Base-by-base conservation (phyloP, 2,888 invertebrate genomes). In the Diarsia rubi region DNA sequence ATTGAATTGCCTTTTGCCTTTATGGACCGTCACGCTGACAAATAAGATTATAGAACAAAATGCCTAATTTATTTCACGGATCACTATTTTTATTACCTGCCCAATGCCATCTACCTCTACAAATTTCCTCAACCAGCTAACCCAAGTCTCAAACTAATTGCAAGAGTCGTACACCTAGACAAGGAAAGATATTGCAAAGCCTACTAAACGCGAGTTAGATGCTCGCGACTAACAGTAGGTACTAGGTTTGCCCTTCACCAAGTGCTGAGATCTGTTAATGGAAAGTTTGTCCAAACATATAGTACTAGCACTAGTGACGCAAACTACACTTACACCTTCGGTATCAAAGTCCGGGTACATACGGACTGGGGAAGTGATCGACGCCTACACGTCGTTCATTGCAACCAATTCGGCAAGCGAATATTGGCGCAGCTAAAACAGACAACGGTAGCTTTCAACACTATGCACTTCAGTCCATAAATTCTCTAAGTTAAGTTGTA, bases 371-470 rank as follows among this genome's bases (percentile, higher is more conserved):
- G 78, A 31, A 80, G 69, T 59, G 49, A 78, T 44, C 88, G 89
- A 89, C 90, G 90, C 90, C 91, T 95, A 96, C 90, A 90, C 94
- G 92, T 95, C 94, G 93, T 94, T 94, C 94, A 90, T 92, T 89
- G 92, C 92, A 91, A 96, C 90, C 92, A 96, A 93, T 91, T 96
- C 96, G 90, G 94, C 95, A 92, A 96, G 95, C 91, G 95, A 92
- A 93, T 91, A 96, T 94, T 96, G 96, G 90, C 94, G 94, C 90
- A 91, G 95, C 96, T 96, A 96, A 94, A 96, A 96, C 94, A 96
- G 93, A 96, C 84, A 95, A 95, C 89, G 88, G 77, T 89, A 88
- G 88, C 88, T 82, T 89, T 91, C 89, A 91, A 74, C 82, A 81
- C 73, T 73, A 75, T 57, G 68, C 74, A 72, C 64, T 59, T 60